Conservation (phyloP, 2,888 invertebrate genomes). For the Girardia tigrina region DNA sequence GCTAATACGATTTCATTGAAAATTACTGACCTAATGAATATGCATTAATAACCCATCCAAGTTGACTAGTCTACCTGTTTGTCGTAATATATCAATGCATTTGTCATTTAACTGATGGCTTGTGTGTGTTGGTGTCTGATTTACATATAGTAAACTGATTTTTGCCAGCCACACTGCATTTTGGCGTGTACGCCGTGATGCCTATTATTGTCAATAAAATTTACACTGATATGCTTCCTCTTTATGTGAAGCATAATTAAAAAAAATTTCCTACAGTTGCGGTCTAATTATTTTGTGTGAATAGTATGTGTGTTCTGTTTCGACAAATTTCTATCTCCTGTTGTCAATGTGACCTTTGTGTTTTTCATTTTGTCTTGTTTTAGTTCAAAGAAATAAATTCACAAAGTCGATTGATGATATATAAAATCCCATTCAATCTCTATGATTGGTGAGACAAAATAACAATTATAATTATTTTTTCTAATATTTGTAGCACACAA, state of each 20-base stretch:
- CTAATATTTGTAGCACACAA: neutral
- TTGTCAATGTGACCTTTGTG: neutral
- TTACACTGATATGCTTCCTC: neutral
- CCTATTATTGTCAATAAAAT: neutral
- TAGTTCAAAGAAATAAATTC: too few relatives aligned
- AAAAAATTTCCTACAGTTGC: neutral
- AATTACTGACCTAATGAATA: slow-evolving; percentile 14
- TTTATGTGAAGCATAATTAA: neutral
- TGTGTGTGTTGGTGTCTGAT: neutral
- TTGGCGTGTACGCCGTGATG: neutral
- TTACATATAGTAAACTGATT: neutral
- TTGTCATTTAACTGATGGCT: neutral
- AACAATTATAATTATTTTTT: too few relatives aligned
- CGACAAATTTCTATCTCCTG: neutral
- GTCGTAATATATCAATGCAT: neutral
- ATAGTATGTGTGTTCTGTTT: neutral
- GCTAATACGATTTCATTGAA: neutral
- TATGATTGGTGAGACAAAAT: too few relatives aligned
- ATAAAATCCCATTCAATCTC: too few relatives aligned
- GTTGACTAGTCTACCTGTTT: slow-evolving; percentile 15
- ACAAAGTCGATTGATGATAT: too few relatives aligned
- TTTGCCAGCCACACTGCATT: neutral
- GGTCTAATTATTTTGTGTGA: neutral
- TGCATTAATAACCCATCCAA: slow-evolving; percentile 23
- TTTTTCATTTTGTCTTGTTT: too few relatives aligned